Evolutionary conservation across 2,888 invertebrate species (phyloP).

Genomic region (Melanchra persicariae): DNA sequence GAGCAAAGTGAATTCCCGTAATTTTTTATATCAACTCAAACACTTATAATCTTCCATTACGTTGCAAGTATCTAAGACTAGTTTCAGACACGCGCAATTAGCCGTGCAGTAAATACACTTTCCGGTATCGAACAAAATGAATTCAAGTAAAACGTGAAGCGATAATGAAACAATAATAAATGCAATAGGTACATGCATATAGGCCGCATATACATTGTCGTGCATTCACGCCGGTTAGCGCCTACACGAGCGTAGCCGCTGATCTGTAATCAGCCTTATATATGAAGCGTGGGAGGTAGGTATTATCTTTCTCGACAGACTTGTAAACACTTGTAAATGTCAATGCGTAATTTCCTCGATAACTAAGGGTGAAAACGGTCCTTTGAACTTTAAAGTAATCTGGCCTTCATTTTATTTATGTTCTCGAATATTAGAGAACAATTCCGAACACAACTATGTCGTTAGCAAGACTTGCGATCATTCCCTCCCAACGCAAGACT

Average conservation of each 20-base stretch:
- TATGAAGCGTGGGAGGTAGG: constrained; percentile 37
- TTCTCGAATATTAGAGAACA: neutral
- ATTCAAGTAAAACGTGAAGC: constrained; percentile 2
- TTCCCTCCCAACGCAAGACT: too few species aligned
- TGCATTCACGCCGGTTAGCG: constrained; percentile 1
- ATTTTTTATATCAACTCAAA: neutral
- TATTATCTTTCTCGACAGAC: constrained; percentile 21
- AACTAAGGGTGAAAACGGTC: neutral
- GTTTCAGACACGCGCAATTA: constrained; percentile 8
- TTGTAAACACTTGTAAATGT: constrained; percentile 46
- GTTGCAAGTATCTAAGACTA: constrained; percentile 7
- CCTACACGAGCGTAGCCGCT: constrained; percentile 14
- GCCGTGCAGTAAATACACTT: neutral
- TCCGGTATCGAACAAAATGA: neutral
- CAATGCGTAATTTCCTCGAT: constrained; percentile 30
- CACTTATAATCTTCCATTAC: neutral
- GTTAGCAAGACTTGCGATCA: neutral
- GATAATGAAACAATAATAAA: constrained; percentile 17
- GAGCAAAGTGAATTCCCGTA: neutral
- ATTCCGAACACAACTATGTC: neutral
- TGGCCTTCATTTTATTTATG: neutral
- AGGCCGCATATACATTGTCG: neutral
- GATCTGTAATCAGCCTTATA: constrained; percentile 34
- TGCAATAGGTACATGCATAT: neutral
- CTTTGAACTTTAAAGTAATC: constrained; percentile 31